Evolutionary conservation across 2,888 invertebrate genomes (phyloP).

Genomic region (Balanococcus diminutus): DNA sequence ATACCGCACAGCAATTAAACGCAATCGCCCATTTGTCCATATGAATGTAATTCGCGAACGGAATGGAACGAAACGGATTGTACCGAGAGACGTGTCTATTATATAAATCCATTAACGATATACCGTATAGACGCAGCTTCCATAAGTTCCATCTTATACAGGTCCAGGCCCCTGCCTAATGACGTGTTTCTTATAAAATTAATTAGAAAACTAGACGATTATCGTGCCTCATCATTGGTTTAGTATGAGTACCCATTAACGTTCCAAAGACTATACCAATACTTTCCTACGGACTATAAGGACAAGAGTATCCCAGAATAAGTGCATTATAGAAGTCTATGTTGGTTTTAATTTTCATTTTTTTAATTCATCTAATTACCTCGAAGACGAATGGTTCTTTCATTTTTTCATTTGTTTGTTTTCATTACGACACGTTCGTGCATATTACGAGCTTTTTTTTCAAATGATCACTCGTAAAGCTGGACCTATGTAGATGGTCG

Average conservation of each 20-base stretch:
- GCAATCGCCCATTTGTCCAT: not conserved
- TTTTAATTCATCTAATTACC: not conserved
- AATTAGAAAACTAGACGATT: conserved; percentile 13
- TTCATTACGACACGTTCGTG: too few species aligned
- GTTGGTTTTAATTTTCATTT: not conserved
- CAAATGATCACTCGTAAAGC: too few species aligned
- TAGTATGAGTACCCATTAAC: not conserved
- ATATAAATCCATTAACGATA: not conserved
- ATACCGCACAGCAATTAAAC: not conserved
- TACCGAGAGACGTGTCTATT: not conserved
- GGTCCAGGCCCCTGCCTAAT: not conserved
- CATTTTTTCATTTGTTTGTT: too few species aligned
- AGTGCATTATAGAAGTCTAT: too few species aligned
- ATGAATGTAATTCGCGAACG: not conserved
- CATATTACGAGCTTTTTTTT: too few species aligned
- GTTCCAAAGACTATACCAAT: not conserved
- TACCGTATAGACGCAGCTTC: not conserved
- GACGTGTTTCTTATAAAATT: not conserved
- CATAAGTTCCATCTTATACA: not conserved
- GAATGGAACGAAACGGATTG: not conserved
- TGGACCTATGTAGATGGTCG: too few species aligned
- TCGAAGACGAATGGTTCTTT: not conserved
- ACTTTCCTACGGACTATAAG: not conserved
- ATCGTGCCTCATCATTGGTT: not conserved
- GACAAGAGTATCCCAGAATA: not conserved